Percentiles rank a stretch among this genome's conserved stretches.
These are phyloP conservation scores for Tipula helvola DNA, from an alignment of 2,888 invertebrate species.

Conservation along the genomic window DNA sequence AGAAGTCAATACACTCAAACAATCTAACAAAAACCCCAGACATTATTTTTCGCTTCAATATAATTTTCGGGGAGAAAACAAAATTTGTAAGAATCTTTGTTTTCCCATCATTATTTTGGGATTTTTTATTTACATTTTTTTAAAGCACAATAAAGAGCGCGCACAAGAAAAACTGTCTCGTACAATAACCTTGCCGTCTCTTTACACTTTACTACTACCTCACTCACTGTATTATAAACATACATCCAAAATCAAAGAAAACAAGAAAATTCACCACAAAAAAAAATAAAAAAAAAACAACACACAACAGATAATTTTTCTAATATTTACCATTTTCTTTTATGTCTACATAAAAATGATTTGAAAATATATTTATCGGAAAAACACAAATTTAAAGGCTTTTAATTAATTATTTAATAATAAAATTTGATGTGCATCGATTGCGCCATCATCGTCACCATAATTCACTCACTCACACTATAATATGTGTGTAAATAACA, in stretches of 20 bases:
- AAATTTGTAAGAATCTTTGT: not conserved
- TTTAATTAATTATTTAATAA: not conserved
- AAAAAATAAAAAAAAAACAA: not conserved
- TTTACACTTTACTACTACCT: not conserved
- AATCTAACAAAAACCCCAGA: slow-evolving; percentile 1
- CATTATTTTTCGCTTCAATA: not conserved
- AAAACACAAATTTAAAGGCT: not conserved
- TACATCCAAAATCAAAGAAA: not conserved
- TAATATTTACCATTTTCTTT: slow-evolving; percentile 4
- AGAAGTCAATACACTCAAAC: slow-evolving; percentile 6
- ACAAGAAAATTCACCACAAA: not conserved
- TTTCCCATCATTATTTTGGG: not conserved
- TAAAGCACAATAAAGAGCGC: not conserved
- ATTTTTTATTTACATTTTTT: not conserved
- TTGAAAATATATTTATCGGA: not conserved
- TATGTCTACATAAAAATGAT: not conserved
- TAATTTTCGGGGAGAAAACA: not conserved
- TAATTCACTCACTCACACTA: slow-evolving; percentile 5
- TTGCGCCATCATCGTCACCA: slow-evolving; percentile 6
- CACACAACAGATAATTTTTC: not conserved
- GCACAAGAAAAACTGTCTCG: not conserved
- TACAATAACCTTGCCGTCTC: slow-evolving; percentile 9
- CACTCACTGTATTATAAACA: not conserved
- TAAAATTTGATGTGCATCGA: slow-evolving; percentile 7
- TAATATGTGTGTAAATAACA: not conserved